phyloP scores from a whole-genome alignment of 2,797 vertebrate genomes.

The Falco rusticolus region DNA sequence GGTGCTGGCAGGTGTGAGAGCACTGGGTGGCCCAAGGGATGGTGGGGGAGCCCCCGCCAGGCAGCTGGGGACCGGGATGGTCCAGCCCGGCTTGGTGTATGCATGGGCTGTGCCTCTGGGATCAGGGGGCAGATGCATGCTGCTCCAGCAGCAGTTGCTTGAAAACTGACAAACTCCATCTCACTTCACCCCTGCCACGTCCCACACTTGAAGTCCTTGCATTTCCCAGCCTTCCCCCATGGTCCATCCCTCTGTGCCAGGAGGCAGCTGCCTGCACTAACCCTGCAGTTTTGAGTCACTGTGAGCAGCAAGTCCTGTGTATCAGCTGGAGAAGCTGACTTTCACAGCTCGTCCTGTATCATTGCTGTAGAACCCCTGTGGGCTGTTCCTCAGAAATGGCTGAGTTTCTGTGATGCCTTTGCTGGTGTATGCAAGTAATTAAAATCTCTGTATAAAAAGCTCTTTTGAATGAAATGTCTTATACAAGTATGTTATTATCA shows the following conservation, averaged over 20 bases:
- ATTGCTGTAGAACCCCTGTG: not conserved
- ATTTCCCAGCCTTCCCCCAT: not conserved
- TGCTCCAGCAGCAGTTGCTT: not conserved
- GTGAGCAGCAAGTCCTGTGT: not conserved
- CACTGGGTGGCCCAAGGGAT: not conserved
- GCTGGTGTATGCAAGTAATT: not conserved
- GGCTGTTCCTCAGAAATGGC: not conserved
- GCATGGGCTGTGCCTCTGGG: accelerated
- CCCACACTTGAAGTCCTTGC: not conserved
- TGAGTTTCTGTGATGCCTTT: not conserved
- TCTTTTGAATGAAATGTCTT: conserved; percentile 19
- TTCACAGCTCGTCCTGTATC: not conserved
- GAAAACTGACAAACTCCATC: not conserved
- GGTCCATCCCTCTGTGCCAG: accelerated
- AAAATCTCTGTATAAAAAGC: not conserved
- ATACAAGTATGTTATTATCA: not conserved
- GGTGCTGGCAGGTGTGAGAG: not conserved
- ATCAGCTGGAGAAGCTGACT: not conserved
- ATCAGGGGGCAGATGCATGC: accelerated
- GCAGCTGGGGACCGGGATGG: not conserved
- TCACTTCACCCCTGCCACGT: not conserved
- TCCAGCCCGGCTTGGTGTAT: not conserved
- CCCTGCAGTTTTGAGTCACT: not conserved
- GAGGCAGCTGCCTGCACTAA: not conserved
- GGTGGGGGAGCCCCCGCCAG: not conserved